Base-by-base conservation (phyloP, 2,113 vertebrate genomes). In the Gymnarchus niloticus region DNA sequence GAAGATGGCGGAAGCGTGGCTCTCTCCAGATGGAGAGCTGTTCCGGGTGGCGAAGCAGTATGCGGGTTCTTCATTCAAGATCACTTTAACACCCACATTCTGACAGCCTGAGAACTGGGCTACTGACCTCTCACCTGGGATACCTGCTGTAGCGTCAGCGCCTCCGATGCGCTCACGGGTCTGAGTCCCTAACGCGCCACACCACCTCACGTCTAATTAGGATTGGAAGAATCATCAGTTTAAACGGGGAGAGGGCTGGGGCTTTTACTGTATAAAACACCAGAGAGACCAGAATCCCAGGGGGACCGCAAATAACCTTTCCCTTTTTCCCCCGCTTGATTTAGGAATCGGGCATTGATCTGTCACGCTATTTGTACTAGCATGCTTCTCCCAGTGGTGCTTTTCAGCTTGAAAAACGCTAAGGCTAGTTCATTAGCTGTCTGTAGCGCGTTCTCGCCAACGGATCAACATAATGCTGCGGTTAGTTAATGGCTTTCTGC, bases 401-500 rank as follows among this genome's bases (percentile, higher is more conserved):
- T 90, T 91, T 95, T 96, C 95, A 94, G 95, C 94, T 93, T 57
- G 80, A 94, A 96, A 95, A 95, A 95, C 91, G 92, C 94, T 95
- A 93, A 96, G 94, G 93, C 95, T 95, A 96, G 96, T 98, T 98
- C 96, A 97, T 98, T 97, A 98, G 96, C 95, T 92, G 89, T 96
- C 95, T 96, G 93, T 93, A 93, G 95, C 95, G 96, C 94, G 94
- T 96, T 95, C 95, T 95, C 97, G 94, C 88, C 90, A 97, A 95
- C 96, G 96, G 97, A 98, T 98, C 95, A 96, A 96, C 95, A 97
- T 98, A 97, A 98, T 96, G 96, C 96, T 97, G 97, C 95, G 96
- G 97, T 99, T 98, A 98, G 96, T 97, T 98, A 99, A 99, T 99
- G 97, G 96, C 96, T 98, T 97, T 97, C 96, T 97, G 95, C 95